A percentile compares a stretch with the other conserved stretches of the same genome.
phyloP scores from a whole-genome alignment of 2,113 vertebrate species.

The Mus pahari region DNA sequence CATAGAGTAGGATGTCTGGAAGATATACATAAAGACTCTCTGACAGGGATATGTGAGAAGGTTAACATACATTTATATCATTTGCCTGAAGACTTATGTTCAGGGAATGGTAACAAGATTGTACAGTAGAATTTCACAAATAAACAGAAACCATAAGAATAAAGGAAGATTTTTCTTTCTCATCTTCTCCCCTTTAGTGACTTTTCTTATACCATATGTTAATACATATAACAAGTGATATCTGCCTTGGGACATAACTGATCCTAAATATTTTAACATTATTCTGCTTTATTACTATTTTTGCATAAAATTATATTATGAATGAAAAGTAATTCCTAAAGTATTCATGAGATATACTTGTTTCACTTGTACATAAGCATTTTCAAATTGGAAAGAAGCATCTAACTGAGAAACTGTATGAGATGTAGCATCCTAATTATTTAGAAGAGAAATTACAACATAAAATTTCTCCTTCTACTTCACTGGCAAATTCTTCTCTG shows the following conservation, averaged over 20 bases:
- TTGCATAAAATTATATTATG: conserved; percentile 13
- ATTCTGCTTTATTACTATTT: not conserved
- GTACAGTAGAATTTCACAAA: not conserved
- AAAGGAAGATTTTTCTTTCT: not conserved
- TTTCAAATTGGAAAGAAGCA: conserved; percentile 46
- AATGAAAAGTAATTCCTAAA: not conserved
- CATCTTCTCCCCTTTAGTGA: not conserved
- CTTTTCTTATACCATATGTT: not conserved
- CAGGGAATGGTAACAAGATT: not conserved
- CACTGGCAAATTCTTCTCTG: conserved; percentile 23
- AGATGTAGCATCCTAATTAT: not conserved
- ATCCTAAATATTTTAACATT: not conserved
- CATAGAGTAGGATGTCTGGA: not conserved
- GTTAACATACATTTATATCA: not conserved
- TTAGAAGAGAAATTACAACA: not conserved
- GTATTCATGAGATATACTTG: not conserved
- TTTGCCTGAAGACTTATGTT: not conserved
- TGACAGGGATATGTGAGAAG: not conserved
- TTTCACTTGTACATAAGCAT: not conserved
- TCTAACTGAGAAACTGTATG: conserved; percentile 19
- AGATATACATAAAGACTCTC: not conserved
- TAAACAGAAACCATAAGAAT: not conserved
- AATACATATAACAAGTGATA: not conserved
- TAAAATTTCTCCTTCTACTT: conserved; percentile 10
- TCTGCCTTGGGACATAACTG: not conserved